A percentile compares a stretch with the other conserved stretches of the same genome.
phyloP scores from a whole-genome alignment of 2,888 invertebrate species.

The Morpho achilles region DNA sequence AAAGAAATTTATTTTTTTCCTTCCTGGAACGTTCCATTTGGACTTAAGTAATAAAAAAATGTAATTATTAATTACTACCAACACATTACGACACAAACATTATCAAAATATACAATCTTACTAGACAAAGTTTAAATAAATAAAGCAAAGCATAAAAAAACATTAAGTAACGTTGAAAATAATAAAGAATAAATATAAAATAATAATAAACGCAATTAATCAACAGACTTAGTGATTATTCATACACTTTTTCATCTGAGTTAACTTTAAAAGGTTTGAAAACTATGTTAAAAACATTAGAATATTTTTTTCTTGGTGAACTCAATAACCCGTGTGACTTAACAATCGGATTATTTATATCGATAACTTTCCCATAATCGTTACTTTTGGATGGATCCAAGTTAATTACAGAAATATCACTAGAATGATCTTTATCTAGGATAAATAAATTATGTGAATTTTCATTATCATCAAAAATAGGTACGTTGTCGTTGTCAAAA shows the following conservation, averaged over 20 bases:
- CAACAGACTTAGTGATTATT: constrained; percentile 26
- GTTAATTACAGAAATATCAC: constrained; percentile 6
- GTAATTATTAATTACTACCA: background rate
- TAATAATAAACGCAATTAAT: background rate
- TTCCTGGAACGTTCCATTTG: too few relatives aligned
- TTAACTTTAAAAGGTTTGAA: constrained; percentile 28
- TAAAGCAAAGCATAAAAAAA: too few relatives aligned
- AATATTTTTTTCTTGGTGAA: constrained; percentile 23
- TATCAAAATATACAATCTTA: background rate
- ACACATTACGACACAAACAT: background rate
- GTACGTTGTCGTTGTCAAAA: constrained; percentile 8
- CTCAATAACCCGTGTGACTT: constrained; percentile 16
- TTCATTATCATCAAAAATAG: constrained; percentile 2
- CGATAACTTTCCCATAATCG: background rate
- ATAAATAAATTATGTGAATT: background rate
- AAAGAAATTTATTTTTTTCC: too few relatives aligned
- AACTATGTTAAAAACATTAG: constrained; percentile 35
- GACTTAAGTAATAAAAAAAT: too few relatives aligned
- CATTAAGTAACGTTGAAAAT: background rate
- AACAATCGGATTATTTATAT: constrained; percentile 15
- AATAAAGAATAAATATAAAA: background rate
- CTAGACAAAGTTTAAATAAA: background rate
- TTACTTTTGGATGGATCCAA: background rate
- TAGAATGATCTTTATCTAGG: constrained; percentile 2
- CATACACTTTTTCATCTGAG: constrained; percentile 33